These are phyloP conservation scores for Macrobrachium nipponense DNA, from an alignment of 1,140 invertebrate genomes.

Conservation along the genomic window DNA sequence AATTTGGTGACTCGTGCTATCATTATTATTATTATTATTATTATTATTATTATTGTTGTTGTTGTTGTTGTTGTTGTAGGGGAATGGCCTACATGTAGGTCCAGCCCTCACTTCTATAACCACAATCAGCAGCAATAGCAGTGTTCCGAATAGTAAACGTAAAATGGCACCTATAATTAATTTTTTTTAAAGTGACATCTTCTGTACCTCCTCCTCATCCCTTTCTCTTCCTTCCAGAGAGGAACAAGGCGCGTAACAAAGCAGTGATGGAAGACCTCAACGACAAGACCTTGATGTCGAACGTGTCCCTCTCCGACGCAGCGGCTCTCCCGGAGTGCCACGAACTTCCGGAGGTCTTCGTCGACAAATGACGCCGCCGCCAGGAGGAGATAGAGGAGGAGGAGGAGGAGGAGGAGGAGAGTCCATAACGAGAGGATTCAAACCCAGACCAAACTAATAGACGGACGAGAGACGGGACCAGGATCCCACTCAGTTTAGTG, in stretches of 20 bases:
- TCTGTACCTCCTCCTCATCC: background rate
- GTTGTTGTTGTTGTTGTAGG: too few species aligned
- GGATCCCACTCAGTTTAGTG: background rate
- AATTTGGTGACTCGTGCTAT: too few species aligned
- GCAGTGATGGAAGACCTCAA: conserved; percentile 50
- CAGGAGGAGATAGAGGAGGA: background rate
- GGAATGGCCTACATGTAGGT: too few species aligned
- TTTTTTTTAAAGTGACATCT: too few species aligned
- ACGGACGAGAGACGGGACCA: background rate
- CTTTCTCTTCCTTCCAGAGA: conserved; percentile 8
- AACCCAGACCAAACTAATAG: background rate
- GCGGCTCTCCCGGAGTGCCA: conserved; percentile 47
- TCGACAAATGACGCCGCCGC: conserved; percentile 37
- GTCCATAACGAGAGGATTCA: too few species aligned
- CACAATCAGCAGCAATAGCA: too few species aligned
- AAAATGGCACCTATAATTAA: too few species aligned
- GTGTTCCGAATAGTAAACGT: background rate
- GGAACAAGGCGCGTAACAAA: conserved; percentile 43
- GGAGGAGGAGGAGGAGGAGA: background rate
- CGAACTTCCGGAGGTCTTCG: conserved; percentile 53
- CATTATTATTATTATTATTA: too few species aligned
- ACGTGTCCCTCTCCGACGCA: conserved; percentile 50
- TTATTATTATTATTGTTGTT: too few species aligned
- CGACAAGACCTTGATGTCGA: conserved; percentile 55
- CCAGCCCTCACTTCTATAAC: too few species aligned